Percentiles rank a stretch among this genome's conserved stretches.
phyloP scores from a whole-genome alignment of 2,113 vertebrate species.

The Gasterosteus aculeatus region DNA sequence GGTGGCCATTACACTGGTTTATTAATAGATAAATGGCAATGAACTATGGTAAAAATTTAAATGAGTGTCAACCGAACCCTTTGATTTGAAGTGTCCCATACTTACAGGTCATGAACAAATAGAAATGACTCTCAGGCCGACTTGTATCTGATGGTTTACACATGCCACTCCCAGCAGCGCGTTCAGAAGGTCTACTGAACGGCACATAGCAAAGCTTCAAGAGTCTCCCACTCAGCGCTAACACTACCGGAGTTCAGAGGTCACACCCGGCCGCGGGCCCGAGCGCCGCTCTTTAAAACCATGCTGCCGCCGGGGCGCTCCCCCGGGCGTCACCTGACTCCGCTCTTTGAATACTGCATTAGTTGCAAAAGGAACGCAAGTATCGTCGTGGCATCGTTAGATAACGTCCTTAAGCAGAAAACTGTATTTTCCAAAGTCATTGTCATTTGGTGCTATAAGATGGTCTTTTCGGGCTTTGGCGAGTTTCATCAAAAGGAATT shows the following conservation, averaged over 20 bases:
- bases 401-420: constrained; percentile 99
- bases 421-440: constrained; percentile 99
- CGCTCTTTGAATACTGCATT: constrained; percentile 62
- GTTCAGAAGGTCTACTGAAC: constrained; percentile 45
- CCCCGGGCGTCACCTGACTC: constrained; percentile 48
- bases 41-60: constrained; percentile 10
- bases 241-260: constrained; percentile 57
- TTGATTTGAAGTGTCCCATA: constrained; percentile 46
- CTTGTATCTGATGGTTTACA: constrained; percentile 44
- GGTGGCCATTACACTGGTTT: constrained; percentile 65
- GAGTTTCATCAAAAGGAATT: constrained; percentile 96
- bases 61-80: constrained; percentile 51
- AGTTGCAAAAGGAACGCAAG: constrained; percentile 39
- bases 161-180: constrained; percentile 44
- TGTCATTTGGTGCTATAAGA: constrained; percentile 97
- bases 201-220: constrained; percentile 58
- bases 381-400: constrained; percentile 78
- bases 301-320: constrained; percentile 52
- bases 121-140: constrained; percentile 40
- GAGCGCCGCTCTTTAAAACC: constrained; percentile 58
- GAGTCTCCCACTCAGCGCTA: constrained; percentile 42
- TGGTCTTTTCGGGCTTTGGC: constrained; percentile 97
- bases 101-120: constrained; percentile 55
- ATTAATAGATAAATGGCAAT: constrained; percentile 60
- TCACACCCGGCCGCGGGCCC: constrained; percentile 52